Conservation (phyloP, 1,140 invertebrate genomes). For the Oncopeltus fasciatus region DNA sequence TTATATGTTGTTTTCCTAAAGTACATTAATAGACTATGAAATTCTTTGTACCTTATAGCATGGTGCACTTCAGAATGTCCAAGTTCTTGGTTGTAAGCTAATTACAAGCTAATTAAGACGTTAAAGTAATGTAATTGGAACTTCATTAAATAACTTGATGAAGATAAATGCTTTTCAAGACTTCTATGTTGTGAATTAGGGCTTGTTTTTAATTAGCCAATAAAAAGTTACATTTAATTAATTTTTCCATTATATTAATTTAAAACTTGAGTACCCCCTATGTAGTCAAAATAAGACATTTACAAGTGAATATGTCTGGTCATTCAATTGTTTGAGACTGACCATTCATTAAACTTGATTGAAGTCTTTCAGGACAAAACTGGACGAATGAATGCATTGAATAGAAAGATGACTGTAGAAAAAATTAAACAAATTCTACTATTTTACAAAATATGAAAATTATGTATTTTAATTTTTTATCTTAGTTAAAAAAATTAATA, state of each 20-base stretch:
- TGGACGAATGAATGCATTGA: neutral
- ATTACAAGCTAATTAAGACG: too few species aligned
- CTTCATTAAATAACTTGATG: neutral
- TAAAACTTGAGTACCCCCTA: neutral
- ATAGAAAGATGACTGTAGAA: neutral
- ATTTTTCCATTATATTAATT: neutral
- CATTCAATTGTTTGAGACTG: neutral
- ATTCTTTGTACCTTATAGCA: too few species aligned
- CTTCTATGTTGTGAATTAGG: neutral
- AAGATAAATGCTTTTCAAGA: neutral
- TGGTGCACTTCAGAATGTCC: too few species aligned
- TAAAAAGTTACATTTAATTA: neutral
- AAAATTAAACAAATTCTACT: neutral
- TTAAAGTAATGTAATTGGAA: too few species aligned
- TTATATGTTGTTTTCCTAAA: too few species aligned
- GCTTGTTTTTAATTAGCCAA: neutral
- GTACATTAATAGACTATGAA: too few species aligned
- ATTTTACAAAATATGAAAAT: constrained; percentile 1
- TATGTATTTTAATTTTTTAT: neutral
- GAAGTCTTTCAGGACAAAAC: constrained; percentile 1
- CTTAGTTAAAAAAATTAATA: neutral
- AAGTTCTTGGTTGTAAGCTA: too few species aligned
- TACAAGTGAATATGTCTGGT: neutral
- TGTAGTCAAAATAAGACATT: neutral
- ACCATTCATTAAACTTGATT: neutral